phyloP scores from a whole-genome alignment of 2,797 vertebrate species.

The Spinibarbus caldwelli region DNA sequence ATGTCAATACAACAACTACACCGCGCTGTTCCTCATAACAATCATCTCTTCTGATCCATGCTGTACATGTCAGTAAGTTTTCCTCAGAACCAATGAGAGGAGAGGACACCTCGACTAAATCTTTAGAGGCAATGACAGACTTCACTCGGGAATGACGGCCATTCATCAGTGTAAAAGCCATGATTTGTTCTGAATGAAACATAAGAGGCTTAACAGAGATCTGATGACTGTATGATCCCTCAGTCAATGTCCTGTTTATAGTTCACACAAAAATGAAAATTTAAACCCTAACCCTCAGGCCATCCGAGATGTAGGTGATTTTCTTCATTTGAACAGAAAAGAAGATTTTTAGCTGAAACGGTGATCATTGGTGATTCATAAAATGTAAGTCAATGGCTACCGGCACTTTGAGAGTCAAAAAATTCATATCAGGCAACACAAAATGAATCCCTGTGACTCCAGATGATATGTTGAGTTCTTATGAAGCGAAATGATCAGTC shows the following conservation, averaged over 20 bases:
- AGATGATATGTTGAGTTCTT: too few relatives aligned
- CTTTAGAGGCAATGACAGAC: too few relatives aligned
- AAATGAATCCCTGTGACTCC: not conserved
- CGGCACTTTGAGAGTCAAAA: too few relatives aligned
- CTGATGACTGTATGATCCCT: not conserved
- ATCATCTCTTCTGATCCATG: too few relatives aligned
- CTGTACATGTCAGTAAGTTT: not conserved
- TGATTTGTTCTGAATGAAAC: not conserved
- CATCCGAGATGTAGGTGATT: not conserved
- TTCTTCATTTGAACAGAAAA: not conserved
- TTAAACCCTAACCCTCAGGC: not conserved
- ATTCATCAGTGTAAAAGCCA: not conserved
- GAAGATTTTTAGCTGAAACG: too few relatives aligned
- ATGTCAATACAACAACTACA: too few relatives aligned
- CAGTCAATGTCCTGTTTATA: not conserved
- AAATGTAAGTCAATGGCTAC: too few relatives aligned
- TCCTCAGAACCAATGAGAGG: not conserved
- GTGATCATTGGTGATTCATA: too few relatives aligned
- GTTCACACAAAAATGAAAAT: not conserved
- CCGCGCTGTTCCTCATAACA: too few relatives aligned
- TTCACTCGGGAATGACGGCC: not conserved
- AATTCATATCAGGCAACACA: not conserved
- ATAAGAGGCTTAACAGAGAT: conserved; percentile 12
- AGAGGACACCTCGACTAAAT: too few relatives aligned
- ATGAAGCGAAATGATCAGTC: too few relatives aligned